phyloP scores from a whole-genome alignment of 2,113 vertebrate species.

The Orientallactaga bullata region DNA sequence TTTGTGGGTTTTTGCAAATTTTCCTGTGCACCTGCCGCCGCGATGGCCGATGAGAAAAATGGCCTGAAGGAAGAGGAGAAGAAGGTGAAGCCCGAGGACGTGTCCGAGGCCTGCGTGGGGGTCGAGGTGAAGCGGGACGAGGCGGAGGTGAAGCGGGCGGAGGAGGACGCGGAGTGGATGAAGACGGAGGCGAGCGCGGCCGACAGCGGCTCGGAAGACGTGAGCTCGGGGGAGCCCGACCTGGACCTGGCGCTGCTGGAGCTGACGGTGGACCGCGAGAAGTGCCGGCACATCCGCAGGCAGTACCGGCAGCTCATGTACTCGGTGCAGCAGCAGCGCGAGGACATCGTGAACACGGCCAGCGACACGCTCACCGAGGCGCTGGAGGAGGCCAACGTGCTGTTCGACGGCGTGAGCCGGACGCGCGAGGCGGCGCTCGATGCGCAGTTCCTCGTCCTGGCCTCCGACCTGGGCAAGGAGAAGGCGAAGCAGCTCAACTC shows the following conservation, averaged over 20 bases:
- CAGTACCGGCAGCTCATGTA: slow-evolving; percentile 77
- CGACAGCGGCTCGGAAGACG: not conserved
- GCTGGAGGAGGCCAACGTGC: slow-evolving; percentile 92
- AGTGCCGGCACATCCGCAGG: slow-evolving; percentile 67
- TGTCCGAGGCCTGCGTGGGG: too few species aligned
- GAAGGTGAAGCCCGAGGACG: not conserved
- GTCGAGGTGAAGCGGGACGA: not conserved
- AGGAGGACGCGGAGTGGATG: not conserved
- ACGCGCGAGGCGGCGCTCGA: slow-evolving; percentile 94
- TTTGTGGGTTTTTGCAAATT: too few species aligned
- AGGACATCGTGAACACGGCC: slow-evolving; percentile 91
- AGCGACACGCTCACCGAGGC: slow-evolving; percentile 94
- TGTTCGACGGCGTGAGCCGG: slow-evolving; percentile 91
- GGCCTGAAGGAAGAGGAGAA: not conserved
- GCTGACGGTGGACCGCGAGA: not conserved
- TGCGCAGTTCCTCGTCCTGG: slow-evolving; percentile 94
- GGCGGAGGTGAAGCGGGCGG: not conserved
- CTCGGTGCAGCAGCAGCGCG: slow-evolving; percentile 88
- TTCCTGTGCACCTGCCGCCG: too few species aligned
- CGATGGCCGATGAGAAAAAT: not conserved
- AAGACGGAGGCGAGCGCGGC: not conserved
- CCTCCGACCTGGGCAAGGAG: slow-evolving; percentile 95
- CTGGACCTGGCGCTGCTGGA: not conserved
- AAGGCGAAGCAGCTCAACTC: slow-evolving; percentile 93
- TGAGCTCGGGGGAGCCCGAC: not conserved